Evolutionary conservation across 1,140 invertebrate species (phyloP).

Genomic region (Zaprionus kolodkinae): DNA sequence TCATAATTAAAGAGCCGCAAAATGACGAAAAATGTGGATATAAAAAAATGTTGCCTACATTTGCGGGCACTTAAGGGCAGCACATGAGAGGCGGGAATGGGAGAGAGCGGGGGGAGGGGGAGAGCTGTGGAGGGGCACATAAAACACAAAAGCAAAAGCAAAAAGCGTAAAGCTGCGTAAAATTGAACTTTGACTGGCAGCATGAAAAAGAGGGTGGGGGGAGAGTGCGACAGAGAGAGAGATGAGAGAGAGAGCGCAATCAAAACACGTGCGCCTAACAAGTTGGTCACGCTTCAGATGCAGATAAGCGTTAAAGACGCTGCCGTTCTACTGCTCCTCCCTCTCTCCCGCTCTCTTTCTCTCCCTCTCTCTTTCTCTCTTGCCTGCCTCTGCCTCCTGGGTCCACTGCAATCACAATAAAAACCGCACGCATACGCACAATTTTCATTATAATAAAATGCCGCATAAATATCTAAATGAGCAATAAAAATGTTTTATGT

Average conservation of each 20-base stretch:
- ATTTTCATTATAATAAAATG: constrained; percentile 82
- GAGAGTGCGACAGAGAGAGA: too few relatives aligned
- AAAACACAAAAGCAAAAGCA: constrained; percentile 63
- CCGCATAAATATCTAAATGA: constrained; percentile 82
- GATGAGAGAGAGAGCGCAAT: constrained; percentile 30
- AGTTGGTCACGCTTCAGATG: constrained; percentile 65
- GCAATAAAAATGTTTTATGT: constrained; percentile 83
- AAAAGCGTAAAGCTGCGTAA: constrained; percentile 76
- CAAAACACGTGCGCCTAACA: constrained; percentile 71
- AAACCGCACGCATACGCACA: constrained; percentile 80
- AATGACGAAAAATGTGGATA: constrained; percentile 31
- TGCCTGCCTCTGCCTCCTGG: constrained; percentile 18
- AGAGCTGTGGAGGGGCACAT: constrained; percentile 43
- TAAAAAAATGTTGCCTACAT: constrained; percentile 62
- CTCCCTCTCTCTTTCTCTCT: neutral
- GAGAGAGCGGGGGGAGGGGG: constrained; percentile 24
- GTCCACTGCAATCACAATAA: constrained; percentile 80
- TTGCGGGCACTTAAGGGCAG: constrained; percentile 65
- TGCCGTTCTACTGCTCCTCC: too few relatives aligned
- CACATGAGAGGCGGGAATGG: constrained; percentile 29
- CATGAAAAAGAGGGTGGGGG: neutral
- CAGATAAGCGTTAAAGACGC: constrained; percentile 49
- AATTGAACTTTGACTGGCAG: constrained; percentile 57
- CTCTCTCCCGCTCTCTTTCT: constrained; percentile 5
- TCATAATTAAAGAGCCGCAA: constrained; percentile 51